These are phyloP conservation scores for Synergus itoensis DNA, from an alignment of 2,888 invertebrate species.

Conservation along the genomic window DNA sequence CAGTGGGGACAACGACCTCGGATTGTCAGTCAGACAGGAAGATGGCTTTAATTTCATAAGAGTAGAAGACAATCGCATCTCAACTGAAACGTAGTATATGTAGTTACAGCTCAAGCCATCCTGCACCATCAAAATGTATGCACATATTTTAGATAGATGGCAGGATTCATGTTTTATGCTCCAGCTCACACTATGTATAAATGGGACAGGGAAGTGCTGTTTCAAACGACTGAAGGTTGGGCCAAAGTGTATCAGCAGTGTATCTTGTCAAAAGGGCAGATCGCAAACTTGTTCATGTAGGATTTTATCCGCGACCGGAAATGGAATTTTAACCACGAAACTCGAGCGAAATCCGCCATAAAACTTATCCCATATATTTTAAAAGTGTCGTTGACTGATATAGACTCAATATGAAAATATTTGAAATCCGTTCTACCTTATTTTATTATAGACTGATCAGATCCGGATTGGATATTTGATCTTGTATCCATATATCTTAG, in stretches of 20 bases:
- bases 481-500: too few relatives aligned
- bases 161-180: constrained; percentile 40
- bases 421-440: too few relatives aligned
- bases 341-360: background rate
- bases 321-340: background rate
- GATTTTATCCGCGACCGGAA: background rate
- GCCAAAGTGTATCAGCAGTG: constrained; percentile 14
- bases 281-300: background rate
- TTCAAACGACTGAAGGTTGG: constrained; percentile 6
- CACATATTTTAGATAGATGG: constrained; percentile 39
- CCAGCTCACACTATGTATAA: constrained; percentile 34
- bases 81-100: constrained; percentile 1
- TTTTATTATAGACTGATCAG: too few relatives aligned
- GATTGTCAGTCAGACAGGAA: background rate
- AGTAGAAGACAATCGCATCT: constrained; percentile 30
- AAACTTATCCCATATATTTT: background rate
- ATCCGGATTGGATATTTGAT: too few relatives aligned
- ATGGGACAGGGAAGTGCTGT: constrained; percentile 34
- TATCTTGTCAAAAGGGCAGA: constrained; percentile 24
- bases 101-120: constrained; percentile 21
- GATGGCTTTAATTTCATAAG: constrained; percentile 36
- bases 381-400: background rate
- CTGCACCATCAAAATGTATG: constrained; percentile 32
- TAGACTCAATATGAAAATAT: too few relatives aligned
- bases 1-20: constrained; percentile 11